Conservation (phyloP, 2,113 vertebrate species). For the Macrotis lagotis region DNA sequence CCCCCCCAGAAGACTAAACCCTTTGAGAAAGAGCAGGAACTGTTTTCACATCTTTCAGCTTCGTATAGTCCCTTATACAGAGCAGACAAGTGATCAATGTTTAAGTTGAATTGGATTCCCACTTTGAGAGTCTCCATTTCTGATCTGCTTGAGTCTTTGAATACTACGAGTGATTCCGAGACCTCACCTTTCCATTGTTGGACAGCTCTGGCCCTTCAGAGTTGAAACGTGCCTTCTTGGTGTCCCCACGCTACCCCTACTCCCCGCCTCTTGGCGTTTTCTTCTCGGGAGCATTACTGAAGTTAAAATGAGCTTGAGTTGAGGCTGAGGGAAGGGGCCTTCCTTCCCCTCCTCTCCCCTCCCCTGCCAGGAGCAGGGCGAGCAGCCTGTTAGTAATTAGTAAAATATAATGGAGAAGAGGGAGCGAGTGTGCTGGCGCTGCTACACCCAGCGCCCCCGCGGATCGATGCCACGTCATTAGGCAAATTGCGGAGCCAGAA, state of each 20-base stretch:
- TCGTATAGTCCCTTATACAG: not conserved
- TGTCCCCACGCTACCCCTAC: not conserved
- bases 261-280: not conserved
- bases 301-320: not conserved
- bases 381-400: conserved; percentile 82
- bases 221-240: not conserved
- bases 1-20: not conserved
- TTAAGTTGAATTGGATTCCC: not conserved
- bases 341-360: not conserved
- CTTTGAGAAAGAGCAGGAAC: not conserved
- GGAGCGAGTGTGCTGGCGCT: conserved; percentile 49
- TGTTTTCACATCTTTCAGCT: not conserved
- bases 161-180: not conserved
- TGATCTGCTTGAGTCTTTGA: not conserved
- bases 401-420: conserved; percentile 81
- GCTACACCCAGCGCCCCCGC: conserved; percentile 55
- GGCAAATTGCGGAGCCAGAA: conserved; percentile 72
- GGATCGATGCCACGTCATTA: conserved; percentile 85
- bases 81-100: not conserved
- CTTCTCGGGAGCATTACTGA: not conserved
- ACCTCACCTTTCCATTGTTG: not conserved
- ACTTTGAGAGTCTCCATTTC: not conserved
- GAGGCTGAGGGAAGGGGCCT: not conserved
- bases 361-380: conserved; percentile 49
- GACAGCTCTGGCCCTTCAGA: not conserved